Base-by-base conservation (phyloP, 2,888 invertebrate species). In the Desoria tigrina region DNA sequence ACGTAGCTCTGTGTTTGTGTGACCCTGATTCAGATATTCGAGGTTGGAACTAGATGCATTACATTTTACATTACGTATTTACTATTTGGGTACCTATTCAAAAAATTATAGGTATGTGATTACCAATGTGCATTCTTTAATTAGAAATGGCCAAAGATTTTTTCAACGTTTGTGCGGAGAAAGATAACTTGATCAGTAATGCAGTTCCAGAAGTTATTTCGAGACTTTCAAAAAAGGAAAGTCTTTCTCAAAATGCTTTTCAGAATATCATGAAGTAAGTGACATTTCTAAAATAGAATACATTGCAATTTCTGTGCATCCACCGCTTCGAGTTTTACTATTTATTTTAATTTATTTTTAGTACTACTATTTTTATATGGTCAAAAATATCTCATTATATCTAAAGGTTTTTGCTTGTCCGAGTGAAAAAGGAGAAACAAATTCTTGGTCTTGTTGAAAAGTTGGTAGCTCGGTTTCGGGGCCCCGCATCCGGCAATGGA, bases 201-300 rank as follows among this genome's bases (percentile, higher is more conserved):
- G 69, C 66, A 14, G 61, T 75, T 42, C 74, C 75, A 0, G 75
- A 75, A 49, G 71, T 75, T 9, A 71, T 74, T 24, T 70, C 74
- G 11, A 60, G 68, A 14, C 59, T 75, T 2, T 74, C 73, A 0
- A 50, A 45, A 1, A 53, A 65, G 28, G 68, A 71, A 6, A 69
- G 71, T 51, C 60, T 75, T 23, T 14, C 60, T 16, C 74, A 74
- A 58, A 55, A 65, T 1, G 51, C 49, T 2, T 75, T 72, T 50
- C 73, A 69, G 32, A 11, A 9, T 7, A 74, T 75, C 23, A 68
- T 75, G 68, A 72, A 73, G 75, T 75, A 69, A 62, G 65, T 57
- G 26, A n/a, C n/a, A n/a, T n/a, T n/a, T n/a, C n/a, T n/a, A n/a
- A n/a, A n/a, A n/a, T n/a, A n/a, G n/a, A n/a, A n/a, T n/a, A n/a